Evolutionary conservation across 2,113 vertebrate species (phyloP).

Genomic region (Melanerpes formicivorus): DNA sequence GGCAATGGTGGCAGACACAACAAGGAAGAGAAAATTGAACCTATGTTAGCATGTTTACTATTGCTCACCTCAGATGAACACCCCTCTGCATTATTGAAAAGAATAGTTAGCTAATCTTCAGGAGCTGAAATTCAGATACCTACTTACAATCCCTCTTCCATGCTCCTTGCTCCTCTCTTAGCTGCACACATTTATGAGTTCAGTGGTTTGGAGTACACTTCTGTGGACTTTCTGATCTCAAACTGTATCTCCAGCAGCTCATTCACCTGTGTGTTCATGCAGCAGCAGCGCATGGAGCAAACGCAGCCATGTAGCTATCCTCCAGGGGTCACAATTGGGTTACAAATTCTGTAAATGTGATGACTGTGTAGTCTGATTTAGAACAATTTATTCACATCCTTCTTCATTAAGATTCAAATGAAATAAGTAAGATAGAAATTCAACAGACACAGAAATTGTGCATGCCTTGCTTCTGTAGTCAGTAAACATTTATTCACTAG

Average conservation of each 20-base stretch:
- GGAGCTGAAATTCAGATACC: neutral
- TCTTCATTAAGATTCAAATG: slow-evolving; percentile 80
- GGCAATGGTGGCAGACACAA: neutral
- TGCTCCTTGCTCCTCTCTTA: neutral
- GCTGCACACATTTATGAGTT: neutral
- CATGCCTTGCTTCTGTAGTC: slow-evolving; percentile 69
- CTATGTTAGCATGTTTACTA: neutral
- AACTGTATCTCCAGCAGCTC: neutral
- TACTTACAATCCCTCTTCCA: neutral
- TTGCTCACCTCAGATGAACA: neutral
- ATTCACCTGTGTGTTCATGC: neutral
- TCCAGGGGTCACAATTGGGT: slow-evolving; percentile 84
- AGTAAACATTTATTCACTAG: slow-evolving; percentile 81
- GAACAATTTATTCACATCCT: slow-evolving; percentile 74
- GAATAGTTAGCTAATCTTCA: neutral
- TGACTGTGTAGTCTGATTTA: slow-evolving; percentile 58
- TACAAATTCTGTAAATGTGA: slow-evolving; percentile 60
- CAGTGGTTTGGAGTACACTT: neutral
- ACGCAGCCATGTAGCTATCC: slow-evolving; percentile 62
- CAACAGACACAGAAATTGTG: slow-evolving; percentile 77
- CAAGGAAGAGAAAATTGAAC: neutral
- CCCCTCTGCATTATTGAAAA: neutral
- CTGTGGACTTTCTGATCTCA: neutral
- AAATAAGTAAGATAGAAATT: slow-evolving; percentile 78
- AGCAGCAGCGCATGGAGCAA: neutral